Evolutionary conservation across 2,113 vertebrate species (phyloP).

Genomic region (Nettapus auritus): DNA sequence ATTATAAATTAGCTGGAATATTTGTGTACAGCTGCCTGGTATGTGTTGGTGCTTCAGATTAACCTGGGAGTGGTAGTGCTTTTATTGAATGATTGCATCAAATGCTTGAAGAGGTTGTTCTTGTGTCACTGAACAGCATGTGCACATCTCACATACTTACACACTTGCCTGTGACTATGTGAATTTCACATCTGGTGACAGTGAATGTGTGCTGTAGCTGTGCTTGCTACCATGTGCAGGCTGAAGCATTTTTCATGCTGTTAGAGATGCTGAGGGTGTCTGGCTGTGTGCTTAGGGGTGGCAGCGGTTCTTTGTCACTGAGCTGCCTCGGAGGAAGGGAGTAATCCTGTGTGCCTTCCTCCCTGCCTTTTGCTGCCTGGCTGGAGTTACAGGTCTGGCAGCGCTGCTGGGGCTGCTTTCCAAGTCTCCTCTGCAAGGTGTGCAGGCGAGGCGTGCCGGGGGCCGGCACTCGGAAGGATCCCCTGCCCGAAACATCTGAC

Average conservation of each 20-base stretch:
- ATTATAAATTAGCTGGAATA: not conserved
- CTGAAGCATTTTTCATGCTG: not conserved
- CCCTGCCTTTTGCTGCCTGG: not conserved
- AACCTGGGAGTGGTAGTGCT: not conserved
- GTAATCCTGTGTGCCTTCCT: not conserved
- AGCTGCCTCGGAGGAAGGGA: constrained; percentile 1
- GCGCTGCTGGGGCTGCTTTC: not conserved
- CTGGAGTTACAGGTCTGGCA: not conserved
- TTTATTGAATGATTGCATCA: not conserved
- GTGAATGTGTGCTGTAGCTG: not conserved
- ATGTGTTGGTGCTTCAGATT: not conserved
- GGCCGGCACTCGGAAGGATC: rapidly evolving
- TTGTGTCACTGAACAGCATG: not conserved
- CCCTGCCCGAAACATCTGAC: rapidly evolving
- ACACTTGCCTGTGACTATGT: not conserved
- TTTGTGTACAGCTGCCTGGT: not conserved
- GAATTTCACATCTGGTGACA: not conserved
- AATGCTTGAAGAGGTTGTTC: not conserved
- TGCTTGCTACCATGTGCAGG: not conserved
- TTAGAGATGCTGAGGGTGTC: not conserved
- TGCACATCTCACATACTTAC: not conserved
- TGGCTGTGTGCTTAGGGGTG: not conserved
- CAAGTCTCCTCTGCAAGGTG: not conserved
- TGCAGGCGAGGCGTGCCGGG: not conserved
- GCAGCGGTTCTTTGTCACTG: not conserved